These are phyloP conservation scores for Orgyia antiqua DNA, from an alignment of 2,888 invertebrate species.

Conservation along the genomic window DNA sequence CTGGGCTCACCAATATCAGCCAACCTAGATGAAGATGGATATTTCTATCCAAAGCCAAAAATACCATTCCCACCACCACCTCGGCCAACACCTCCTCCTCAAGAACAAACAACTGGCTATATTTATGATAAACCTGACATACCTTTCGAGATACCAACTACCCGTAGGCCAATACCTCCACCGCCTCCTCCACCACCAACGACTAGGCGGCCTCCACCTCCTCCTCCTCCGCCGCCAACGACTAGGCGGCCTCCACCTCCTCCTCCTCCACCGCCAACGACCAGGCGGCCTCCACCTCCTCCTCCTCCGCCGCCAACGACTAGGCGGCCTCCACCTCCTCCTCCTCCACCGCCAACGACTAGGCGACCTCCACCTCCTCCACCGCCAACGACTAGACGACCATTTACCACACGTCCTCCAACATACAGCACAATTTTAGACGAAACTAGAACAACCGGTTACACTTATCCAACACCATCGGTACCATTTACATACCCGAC, in stretches of 20 bases:
- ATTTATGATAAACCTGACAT: slow-evolving; percentile 27
- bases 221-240: slow-evolving; percentile 11
- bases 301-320: no score
- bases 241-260: slow-evolving; percentile 15
- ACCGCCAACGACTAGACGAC: slow-evolving; percentile 11
- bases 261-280: slow-evolving; percentile 15
- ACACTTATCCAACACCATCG: slow-evolving; percentile 23
- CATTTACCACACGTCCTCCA: slow-evolving; percentile 14
- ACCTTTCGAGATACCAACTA: slow-evolving; percentile 32
- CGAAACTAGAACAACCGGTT: slow-evolving; percentile 27
- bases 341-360: slow-evolving; percentile 20
- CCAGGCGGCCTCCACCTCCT: slow-evolving; percentile 12
- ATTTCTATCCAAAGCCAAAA: slow-evolving; percentile 67
- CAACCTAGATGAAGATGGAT: slow-evolving; percentile 62
- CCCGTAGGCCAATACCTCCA: slow-evolving; percentile 17
- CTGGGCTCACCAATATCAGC: slow-evolving; percentile 56
- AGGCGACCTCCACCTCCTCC: slow-evolving; percentile 23
- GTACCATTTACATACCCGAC: slow-evolving; percentile 22
- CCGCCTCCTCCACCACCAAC: slow-evolving; percentile 14
- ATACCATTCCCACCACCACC: slow-evolving; percentile 61
- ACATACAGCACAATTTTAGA: slow-evolving; percentile 21
- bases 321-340: slow-evolving; percentile 17
- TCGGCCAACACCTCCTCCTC: slow-evolving; percentile 22
- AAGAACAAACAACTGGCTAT: slow-evolving; percentile 24
- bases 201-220: slow-evolving; percentile 3